Evolutionary conservation across 2,113 vertebrate genomes (phyloP).

Genomic region (Otolemur garnettii): DNA sequence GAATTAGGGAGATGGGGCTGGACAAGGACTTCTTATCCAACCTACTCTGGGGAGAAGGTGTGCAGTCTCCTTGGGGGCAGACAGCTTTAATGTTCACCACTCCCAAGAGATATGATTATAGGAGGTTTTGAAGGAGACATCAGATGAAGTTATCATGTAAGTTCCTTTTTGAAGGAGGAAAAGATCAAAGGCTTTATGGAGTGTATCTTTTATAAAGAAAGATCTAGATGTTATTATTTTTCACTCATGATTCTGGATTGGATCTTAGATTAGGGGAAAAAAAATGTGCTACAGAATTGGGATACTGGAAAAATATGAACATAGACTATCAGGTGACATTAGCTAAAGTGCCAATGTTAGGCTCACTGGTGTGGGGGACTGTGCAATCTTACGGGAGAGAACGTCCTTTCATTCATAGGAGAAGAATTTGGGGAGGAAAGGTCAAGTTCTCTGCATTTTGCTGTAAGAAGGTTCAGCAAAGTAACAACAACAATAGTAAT

Average conservation of each 20-base stretch:
- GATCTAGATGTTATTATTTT: neutral
- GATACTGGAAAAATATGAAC: neutral
- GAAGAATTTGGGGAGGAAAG: neutral
- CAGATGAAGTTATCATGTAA: neutral
- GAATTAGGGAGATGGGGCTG: neutral
- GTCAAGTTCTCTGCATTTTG: neutral
- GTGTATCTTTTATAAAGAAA: conserved; percentile 18
- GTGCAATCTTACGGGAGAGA: fast-evolving
- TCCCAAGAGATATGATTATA: neutral
- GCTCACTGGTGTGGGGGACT: neutral
- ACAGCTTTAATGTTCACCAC: neutral
- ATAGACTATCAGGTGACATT: fast-evolving
- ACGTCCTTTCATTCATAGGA: neutral
- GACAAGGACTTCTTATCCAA: neutral
- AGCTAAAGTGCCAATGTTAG: neutral
- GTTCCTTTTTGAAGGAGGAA: neutral
- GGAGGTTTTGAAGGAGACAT: neutral
- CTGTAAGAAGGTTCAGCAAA: neutral
- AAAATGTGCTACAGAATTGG: neutral
- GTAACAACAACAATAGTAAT: fast-evolving
- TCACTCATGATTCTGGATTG: neutral
- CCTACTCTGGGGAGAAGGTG: neutral
- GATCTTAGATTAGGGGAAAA: neutral
- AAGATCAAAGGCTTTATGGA: neutral
- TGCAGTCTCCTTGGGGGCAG: neutral